Evolutionary conservation across 1,140 invertebrate genomes (phyloP).

Genomic region (Belonocnema kinseyi): DNA sequence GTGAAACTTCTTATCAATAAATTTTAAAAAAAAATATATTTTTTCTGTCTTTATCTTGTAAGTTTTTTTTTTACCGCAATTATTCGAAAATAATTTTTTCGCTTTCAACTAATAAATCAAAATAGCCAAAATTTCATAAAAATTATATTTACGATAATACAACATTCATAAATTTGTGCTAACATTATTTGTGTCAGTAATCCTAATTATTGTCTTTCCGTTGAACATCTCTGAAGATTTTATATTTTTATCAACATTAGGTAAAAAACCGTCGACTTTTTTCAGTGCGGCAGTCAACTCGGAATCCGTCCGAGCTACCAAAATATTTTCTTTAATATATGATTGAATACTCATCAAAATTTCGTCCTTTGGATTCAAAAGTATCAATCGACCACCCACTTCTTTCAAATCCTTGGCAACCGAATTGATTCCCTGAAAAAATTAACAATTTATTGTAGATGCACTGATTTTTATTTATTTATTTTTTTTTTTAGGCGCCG

Average conservation of each 20-base stretch:
- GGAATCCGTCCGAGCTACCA: conserved; percentile 43
- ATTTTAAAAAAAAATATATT: too few relatives aligned
- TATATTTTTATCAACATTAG: not conserved
- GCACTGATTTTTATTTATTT: not conserved
- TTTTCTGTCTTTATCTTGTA: too few relatives aligned
- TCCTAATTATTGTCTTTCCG: not conserved
- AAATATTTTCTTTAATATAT: conserved; percentile 46
- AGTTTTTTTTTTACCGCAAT: too few relatives aligned
- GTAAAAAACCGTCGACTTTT: conserved; percentile 32
- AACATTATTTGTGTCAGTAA: conserved; percentile 33
- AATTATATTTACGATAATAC: not conserved
- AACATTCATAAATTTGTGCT: conserved; percentile 48
- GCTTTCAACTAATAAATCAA: not conserved
- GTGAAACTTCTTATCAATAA: too few relatives aligned
- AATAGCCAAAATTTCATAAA: not conserved
- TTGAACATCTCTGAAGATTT: conserved; percentile 34
- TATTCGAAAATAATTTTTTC: too few relatives aligned
- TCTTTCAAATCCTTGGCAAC: conserved; percentile 57
- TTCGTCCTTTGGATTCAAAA: conserved; percentile 52
- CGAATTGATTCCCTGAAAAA: conserved; percentile 57
- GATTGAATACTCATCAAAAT: conserved; percentile 56
- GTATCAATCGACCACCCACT: conserved; percentile 47
- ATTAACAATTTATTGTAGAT: conserved; percentile 8
- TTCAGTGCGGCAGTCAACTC: conserved; percentile 50
- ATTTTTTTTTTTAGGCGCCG: too few relatives aligned